Conservation (phyloP, 2,797 vertebrate species). For the Coregonus sp. region DNA sequence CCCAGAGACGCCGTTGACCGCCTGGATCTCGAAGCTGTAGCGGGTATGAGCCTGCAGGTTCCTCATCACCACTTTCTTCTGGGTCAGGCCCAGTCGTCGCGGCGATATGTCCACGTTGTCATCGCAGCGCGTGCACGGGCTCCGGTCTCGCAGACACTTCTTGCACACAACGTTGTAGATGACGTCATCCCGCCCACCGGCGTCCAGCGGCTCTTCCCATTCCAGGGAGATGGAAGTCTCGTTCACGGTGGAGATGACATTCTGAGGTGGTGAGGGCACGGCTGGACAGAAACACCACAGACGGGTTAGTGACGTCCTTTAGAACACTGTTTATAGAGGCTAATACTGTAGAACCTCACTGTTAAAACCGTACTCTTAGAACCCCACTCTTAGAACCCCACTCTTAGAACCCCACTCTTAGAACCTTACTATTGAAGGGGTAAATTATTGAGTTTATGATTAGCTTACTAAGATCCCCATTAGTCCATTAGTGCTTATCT, state of each 20-base stretch:
- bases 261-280: slow-evolving; percentile 87
- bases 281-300: slow-evolving; percentile 69
- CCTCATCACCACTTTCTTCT: slow-evolving; percentile 89
- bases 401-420: not conserved
- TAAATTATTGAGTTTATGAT: not conserved
- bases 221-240: slow-evolving; percentile 95
- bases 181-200: slow-evolving; percentile 87
- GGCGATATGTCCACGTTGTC: slow-evolving; percentile 97
- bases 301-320: slow-evolving; percentile 38
- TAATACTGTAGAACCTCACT: slow-evolving; percentile 1
- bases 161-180: slow-evolving; percentile 97
- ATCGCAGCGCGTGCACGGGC: slow-evolving; percentile 89
- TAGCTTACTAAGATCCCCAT: not conserved
- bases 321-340: slow-evolving; percentile 34
- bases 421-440: not conserved
- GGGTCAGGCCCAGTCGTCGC: slow-evolving; percentile 89
- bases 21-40: slow-evolving; percentile 98
- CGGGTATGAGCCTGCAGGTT: slow-evolving; percentile 96
- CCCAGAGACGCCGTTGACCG: slow-evolving; percentile 92
- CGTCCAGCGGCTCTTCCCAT: slow-evolving; percentile 91
- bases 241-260: slow-evolving; percentile 95
- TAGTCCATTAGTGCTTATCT: not conserved
- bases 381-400: not conserved
- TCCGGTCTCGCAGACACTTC: slow-evolving; percentile 85
- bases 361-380: not conserved